A percentile compares a stretch with the other conserved stretches of the same genome.
These are phyloP conservation scores for Vanessa atalanta DNA, from an alignment of 1,140 invertebrate genomes.

Conservation along the genomic window DNA sequence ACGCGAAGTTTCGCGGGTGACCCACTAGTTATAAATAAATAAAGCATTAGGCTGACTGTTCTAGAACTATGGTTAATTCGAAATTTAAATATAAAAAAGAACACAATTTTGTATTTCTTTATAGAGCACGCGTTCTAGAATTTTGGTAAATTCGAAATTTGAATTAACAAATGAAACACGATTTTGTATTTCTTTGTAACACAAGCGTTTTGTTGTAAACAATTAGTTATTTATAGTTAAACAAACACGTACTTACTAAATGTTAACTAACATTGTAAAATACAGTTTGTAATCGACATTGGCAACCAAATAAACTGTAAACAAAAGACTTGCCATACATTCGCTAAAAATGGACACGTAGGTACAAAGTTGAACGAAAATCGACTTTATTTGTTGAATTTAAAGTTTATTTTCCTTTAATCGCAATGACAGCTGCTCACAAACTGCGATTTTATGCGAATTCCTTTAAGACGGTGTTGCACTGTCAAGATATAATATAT, in stretches of 20 bases:
- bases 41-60: too few species aligned
- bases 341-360: slow-evolving; percentile 10
- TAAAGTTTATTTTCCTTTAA: slow-evolving; percentile 11
- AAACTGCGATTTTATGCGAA: slow-evolving; percentile 6
- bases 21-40: too few species aligned
- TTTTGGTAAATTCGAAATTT: too few species aligned
- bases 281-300: background rate
- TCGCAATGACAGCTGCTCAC: slow-evolving; percentile 1
- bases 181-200: too few species aligned
- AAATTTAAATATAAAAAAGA: too few species aligned
- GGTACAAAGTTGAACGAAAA: background rate
- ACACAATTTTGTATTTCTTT: too few species aligned
- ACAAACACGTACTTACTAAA: background rate
- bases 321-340: background rate
- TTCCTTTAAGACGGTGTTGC: background rate
- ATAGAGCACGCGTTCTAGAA: too few species aligned
- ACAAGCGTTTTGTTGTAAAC: too few species aligned
- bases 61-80: too few species aligned
- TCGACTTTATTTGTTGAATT: background rate
- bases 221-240: too few species aligned
- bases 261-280: background rate
- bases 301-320: slow-evolving; percentile 4
- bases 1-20: too few species aligned
- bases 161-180: too few species aligned
- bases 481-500: background rate